Conservation (phyloP, 2,797 vertebrate genomes). For the Takifugu rubripes region DNA sequence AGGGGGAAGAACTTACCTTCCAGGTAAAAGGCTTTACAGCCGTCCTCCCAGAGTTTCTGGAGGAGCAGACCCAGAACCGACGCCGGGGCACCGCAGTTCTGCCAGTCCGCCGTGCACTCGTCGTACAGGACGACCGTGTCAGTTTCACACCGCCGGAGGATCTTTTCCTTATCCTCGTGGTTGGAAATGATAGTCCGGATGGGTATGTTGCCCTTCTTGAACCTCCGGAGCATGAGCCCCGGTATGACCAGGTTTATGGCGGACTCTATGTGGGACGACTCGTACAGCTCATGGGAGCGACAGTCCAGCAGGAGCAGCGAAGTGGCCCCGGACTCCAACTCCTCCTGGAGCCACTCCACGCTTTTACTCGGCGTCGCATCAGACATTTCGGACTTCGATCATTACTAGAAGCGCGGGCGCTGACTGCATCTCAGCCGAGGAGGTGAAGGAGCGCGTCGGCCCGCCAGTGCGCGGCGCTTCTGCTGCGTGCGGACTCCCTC, state of each 20-base stretch:
- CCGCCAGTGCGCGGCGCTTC: slow-evolving; percentile 47
- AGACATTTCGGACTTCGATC: slow-evolving; percentile 68
- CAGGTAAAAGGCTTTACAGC: slow-evolving; percentile 89
- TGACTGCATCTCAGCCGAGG: slow-evolving; percentile 33
- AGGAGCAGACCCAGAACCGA: slow-evolving; percentile 90
- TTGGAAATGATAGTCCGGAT: slow-evolving; percentile 89
- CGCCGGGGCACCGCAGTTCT: slow-evolving; percentile 55
- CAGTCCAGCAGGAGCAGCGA: slow-evolving; percentile 95
- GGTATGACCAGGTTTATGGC: slow-evolving; percentile 96
- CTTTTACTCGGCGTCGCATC: slow-evolving; percentile 90
- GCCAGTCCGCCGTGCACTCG: slow-evolving; percentile 85
- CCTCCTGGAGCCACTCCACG: slow-evolving; percentile 91
- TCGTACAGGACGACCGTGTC: slow-evolving; percentile 95
- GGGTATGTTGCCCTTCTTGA: slow-evolving; percentile 93
- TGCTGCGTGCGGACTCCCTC: slow-evolving; percentile 39
- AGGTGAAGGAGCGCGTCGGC: slow-evolving; percentile 28
- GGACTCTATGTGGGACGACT: slow-evolving; percentile 93
- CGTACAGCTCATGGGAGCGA: slow-evolving; percentile 91
- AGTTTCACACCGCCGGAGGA: slow-evolving; percentile 86
- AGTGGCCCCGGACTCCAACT: slow-evolving; percentile 86
- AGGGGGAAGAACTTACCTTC: slow-evolving; percentile 77
- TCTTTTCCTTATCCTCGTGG: slow-evolving; percentile 89
- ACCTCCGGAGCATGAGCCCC: slow-evolving; percentile 92
- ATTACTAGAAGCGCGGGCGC: slow-evolving; percentile 33
- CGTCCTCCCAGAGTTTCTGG: slow-evolving; percentile 94